A percentile compares a stretch with the other conserved stretches of the same genome.
These are phyloP conservation scores for Aphis craccivora DNA, from an alignment of 1,140 invertebrate species.

Conservation along the genomic window DNA sequence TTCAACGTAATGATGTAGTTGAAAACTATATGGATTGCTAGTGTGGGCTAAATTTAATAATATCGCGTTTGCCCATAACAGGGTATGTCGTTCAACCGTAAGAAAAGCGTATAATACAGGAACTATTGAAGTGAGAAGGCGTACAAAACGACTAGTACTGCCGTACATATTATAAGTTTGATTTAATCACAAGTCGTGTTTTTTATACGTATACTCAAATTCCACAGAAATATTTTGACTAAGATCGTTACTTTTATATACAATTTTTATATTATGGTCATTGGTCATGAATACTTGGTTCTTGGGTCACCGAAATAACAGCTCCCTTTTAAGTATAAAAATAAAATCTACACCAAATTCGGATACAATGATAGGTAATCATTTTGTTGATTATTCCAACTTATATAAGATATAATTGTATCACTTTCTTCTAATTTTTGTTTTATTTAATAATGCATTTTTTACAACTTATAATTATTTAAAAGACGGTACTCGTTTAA, in stretches of 20 bases:
- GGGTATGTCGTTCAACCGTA: conserved; percentile 41
- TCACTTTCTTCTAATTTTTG: too few relatives aligned
- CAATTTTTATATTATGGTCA: too few relatives aligned
- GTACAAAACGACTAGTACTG: background rate
- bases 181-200: background rate
- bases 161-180: background rate
- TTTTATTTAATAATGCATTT: too few relatives aligned
- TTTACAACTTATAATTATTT: too few relatives aligned
- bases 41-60: background rate
- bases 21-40: background rate
- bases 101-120: background rate
- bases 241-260: background rate
- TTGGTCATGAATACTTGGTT: background rate
- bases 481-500: too few relatives aligned
- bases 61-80: conserved; percentile 38
- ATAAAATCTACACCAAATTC: background rate
- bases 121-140: background rate
- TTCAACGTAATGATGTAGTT: background rate
- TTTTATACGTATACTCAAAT: background rate
- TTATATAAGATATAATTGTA: too few relatives aligned
- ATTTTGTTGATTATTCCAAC: too few relatives aligned
- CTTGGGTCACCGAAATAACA: background rate
- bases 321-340: background rate
- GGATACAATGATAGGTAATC: too few relatives aligned
- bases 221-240: background rate